Evolutionary conservation across 2,888 invertebrate species (phyloP).

Genomic region (Eupithecia insigniata): DNA sequence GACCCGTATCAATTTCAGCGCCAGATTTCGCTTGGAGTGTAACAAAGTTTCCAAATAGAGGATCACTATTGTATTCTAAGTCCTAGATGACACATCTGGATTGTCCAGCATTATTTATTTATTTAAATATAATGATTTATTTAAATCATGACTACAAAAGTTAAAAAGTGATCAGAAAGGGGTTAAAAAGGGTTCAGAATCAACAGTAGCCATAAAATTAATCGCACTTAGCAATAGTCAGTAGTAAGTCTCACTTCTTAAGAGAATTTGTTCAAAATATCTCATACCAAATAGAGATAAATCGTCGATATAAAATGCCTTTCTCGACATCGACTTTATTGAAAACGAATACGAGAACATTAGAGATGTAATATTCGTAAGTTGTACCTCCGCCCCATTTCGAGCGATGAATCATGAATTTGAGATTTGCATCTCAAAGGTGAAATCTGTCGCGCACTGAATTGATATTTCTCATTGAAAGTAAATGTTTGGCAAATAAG

Average conservation of each 20-base stretch:
- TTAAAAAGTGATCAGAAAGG: too few relatives aligned
- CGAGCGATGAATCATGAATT: conserved; percentile 44
- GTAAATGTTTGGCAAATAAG: conserved; percentile 43
- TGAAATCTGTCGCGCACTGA: conserved; percentile 45
- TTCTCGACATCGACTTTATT: conserved; percentile 27
- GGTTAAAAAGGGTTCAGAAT: too few relatives aligned
- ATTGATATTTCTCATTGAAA: conserved; percentile 44
- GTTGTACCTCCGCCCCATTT: conserved; percentile 42
- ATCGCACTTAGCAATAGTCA: neutral
- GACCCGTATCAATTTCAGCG: conserved; percentile 30
- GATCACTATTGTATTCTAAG: neutral
- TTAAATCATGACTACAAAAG: too few relatives aligned
- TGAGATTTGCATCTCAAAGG: conserved; percentile 46
- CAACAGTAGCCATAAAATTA: neutral
- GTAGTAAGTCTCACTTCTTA: neutral
- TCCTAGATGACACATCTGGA: neutral
- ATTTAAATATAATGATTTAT: too few relatives aligned
- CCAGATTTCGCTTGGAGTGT: conserved; percentile 20
- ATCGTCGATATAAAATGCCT: conserved; percentile 6
- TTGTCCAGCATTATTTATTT: too few relatives aligned
- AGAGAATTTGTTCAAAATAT: neutral
- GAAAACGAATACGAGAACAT: conserved; percentile 40
- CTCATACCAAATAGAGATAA: conserved; percentile 6
- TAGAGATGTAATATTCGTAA: conserved; percentile 35
- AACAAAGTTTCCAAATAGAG: neutral